These are phyloP conservation scores for Cyprinus carpio DNA, from an alignment of 2,113 vertebrate species.

Conservation along the genomic window DNA sequence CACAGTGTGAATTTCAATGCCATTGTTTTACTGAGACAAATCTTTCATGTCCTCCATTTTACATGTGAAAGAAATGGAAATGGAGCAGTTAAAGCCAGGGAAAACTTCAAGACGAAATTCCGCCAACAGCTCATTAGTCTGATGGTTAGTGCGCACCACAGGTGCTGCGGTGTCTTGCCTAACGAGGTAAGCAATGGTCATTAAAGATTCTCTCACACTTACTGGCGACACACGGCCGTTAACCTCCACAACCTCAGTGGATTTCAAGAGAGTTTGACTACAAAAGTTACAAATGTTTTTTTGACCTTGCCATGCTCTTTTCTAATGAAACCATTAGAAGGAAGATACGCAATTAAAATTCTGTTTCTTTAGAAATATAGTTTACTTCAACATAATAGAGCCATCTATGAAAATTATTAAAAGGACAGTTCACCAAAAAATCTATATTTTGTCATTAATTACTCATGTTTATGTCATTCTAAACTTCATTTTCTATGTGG, in stretches of 20 bases:
- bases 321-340: slow-evolving; percentile 4
- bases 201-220: slow-evolving; percentile 44
- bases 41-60: slow-evolving; percentile 16
- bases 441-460: background rate
- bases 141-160: slow-evolving; percentile 25
- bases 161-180: slow-evolving; percentile 31
- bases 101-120: slow-evolving; percentile 29
- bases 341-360: background rate
- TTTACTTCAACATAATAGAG: background rate
- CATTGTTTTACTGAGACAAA: slow-evolving; percentile 23
- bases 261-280: slow-evolving; percentile 36
- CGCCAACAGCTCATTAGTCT: slow-evolving; percentile 32
- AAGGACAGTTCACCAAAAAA: background rate
- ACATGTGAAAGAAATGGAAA: slow-evolving; percentile 35
- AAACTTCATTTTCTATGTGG: too few relatives aligned
- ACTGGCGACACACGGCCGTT: slow-evolving; percentile 39
- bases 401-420: background rate
- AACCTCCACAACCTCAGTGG: slow-evolving; percentile 26
- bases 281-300: slow-evolving; percentile 12
- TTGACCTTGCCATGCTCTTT: slow-evolving; percentile 6
- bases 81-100: slow-evolving; percentile 15
- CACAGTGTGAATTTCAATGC: slow-evolving; percentile 21
- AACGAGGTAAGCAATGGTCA: slow-evolving; percentile 38
- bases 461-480: background rate
- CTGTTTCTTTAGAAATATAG: background rate